phyloP scores from a whole-genome alignment of 1,140 invertebrate genomes.

The Hypsibius dujardini region DNA sequence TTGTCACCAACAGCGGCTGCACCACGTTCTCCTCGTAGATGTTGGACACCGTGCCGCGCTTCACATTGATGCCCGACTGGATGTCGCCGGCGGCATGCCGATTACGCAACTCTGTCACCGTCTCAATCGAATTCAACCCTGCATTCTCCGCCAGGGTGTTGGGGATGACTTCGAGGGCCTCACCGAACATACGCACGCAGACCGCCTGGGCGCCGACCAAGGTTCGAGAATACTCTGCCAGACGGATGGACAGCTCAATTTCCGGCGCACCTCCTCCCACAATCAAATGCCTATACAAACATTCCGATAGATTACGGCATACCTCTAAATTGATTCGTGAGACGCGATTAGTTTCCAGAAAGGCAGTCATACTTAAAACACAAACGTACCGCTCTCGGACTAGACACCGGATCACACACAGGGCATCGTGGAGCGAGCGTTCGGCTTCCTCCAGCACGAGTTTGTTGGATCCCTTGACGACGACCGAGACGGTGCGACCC shows the following conservation, averaged over 20 bases:
- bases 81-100: conserved; percentile 63
- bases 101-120: conserved; percentile 88
- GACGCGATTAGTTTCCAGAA: too few species aligned
- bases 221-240: conserved; percentile 63
- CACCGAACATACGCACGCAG: conserved; percentile 74
- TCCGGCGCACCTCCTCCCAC: conserved; percentile 93
- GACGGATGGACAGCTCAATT: conserved; percentile 67
- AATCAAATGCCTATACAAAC: conserved; percentile 48
- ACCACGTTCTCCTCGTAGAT: conserved; percentile 93
- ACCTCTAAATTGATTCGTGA: too few species aligned
- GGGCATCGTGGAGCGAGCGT: conserved; percentile 87
- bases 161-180: conserved; percentile 89
- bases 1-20: conserved; percentile 85
- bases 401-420: conserved; percentile 90
- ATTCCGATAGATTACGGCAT: too few species aligned
- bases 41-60: conserved; percentile 81
- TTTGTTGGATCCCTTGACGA: conserved; percentile 92
- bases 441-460: conserved; percentile 80
- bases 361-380: neutral
- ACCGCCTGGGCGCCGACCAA: conserved; percentile 81
- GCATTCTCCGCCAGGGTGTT: conserved; percentile 98
- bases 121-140: conserved; percentile 88
- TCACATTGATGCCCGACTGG: conserved; percentile 79
- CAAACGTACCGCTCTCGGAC: conserved; percentile 57
- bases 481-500: conserved; percentile 74